Base-by-base conservation (phyloP, 64 coral and sea anemone species). In the Porites australiensis region DNA sequence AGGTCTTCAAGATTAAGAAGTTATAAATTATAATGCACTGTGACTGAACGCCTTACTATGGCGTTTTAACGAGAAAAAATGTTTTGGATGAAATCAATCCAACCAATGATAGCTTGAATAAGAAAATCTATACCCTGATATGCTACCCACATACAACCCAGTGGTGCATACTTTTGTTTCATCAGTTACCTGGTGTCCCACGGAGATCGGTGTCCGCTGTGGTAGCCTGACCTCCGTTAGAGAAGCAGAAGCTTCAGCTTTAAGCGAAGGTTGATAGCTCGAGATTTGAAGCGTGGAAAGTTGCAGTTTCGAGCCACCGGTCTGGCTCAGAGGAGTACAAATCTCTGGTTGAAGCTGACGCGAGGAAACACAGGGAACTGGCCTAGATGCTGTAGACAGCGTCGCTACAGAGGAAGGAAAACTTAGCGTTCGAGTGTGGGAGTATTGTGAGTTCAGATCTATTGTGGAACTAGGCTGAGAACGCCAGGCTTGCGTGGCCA, bases 261-360 rank as follows among this genome's bases (percentile, higher is more conserved):
- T 47, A 18, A 18, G 5, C 12, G 44, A 21, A 43, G 47, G 64
- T 37, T 69, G 61, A 46, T 68, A 84, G 69, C 81, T 84, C 13
- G 63, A 52, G 16, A 84, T 48, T 23, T 84, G 61, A 51, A 84
- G 45, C 47, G 44, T 69, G 46, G 81, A 84, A 10, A 15, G 64
- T 13, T 65, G 62, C 1, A 84, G 64, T 50, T 63, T 84, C 43
- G 61, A 47, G 3, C 61, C 15, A n/a, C 18, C 37, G 12, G 47
- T 63, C n/a, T 81, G 51, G 19, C 47, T 3, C 46, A 50, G 75
- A 18, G 75, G 75, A 12, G 75, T 78, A 20, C 8, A 57, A 55
- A 78, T 55, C 50, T 57, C 75, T 10, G 75, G 23, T 19, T 46
- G 49, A 78, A 11, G 50, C 18, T n/a, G 75, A 46, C 21, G 50